Evolutionary conservation across 1,140 invertebrate genomes (phyloP).

Genomic region (Drosophila subobscura): DNA sequence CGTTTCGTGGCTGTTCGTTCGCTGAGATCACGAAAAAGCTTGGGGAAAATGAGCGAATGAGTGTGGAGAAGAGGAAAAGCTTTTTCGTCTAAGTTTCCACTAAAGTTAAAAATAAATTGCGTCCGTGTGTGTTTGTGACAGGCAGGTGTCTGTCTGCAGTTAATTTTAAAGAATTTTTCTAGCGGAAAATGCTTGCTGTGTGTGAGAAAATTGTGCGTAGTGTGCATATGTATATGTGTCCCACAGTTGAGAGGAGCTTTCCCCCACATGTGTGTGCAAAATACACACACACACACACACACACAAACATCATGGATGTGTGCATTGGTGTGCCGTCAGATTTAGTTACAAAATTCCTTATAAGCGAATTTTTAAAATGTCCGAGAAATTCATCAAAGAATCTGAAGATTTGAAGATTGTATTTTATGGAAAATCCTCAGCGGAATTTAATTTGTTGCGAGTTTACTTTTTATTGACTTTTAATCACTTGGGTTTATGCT

Average conservation of each 20-base stretch:
- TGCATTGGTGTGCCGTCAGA: slow-evolving; percentile 62
- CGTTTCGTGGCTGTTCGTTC: slow-evolving; percentile 4
- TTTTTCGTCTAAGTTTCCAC: slow-evolving; percentile 70
- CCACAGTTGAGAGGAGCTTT: slow-evolving; percentile 53
- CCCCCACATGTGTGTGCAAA: slow-evolving; percentile 57
- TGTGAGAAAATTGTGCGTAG: slow-evolving; percentile 69
- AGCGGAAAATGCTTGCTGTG: slow-evolving; percentile 38
- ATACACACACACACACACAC: slow-evolving; percentile 36
- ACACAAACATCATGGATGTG: slow-evolving; percentile 3
- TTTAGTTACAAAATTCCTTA: slow-evolving; percentile 83
- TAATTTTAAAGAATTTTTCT: slow-evolving; percentile 71
- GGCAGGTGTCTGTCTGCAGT: slow-evolving; percentile 80
- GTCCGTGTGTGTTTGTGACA: slow-evolving; percentile 37
- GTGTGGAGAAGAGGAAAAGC: slow-evolving; percentile 45
- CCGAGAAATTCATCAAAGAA: slow-evolving; percentile 52
- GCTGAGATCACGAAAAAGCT: slow-evolving; percentile 74
- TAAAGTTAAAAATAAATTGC: slow-evolving; percentile 72
- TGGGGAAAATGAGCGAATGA: background rate
- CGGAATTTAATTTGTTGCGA: slow-evolving; percentile 11
- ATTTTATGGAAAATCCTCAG: background rate
- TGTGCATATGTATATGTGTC: slow-evolving; percentile 51
- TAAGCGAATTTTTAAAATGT: slow-evolving; percentile 71
- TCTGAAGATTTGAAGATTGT: slow-evolving; percentile 7
- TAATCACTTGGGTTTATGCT: slow-evolving; percentile 15
- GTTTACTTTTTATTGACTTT: slow-evolving; percentile 20